Base-by-base conservation (phyloP, 2,797 vertebrate species). In the Nasua narica region DNA sequence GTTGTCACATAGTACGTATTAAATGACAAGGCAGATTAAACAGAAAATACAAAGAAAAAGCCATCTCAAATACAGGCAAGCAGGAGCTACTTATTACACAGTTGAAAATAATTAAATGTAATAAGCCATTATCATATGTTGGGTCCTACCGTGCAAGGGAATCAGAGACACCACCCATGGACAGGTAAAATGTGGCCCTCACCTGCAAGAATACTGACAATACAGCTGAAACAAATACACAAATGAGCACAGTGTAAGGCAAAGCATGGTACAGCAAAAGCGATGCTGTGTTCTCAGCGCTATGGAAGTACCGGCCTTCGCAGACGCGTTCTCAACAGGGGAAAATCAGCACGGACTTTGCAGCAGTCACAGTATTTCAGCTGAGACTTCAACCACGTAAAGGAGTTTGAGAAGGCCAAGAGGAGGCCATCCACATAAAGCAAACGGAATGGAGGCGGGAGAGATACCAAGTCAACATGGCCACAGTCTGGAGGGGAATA, bases 21-120 rank as follows among this genome's bases (percentile, higher is more conserved):
- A 3, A 72, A 86, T 84, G 43, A 93, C n/a, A 60, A 91, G 50
- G 40, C n/a, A 97, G 62, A 88, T 52, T 86, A 82, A 95, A 84
- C 29, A 81, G 92, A 87, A 67, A 56, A 52, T 72, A 70, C 11
- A 78, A 56, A 86, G 27, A 90, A 96, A 94, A 48, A 37, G 48
- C 19, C 18, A 69, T 65, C 14, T 65, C 83, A 93, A 95, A 94
- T n/a, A 72, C 11, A 74, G 27, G 40, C 27, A 91, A 96, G 79
- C 69, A 87, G 65, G 70, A 81, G 16, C 79, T n/a, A 94, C 18
- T 90, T 62, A 67, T 65, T 48, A 94, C 25, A 56, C 50, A 79
- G 35, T 1, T 56, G 69, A 81, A 87, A 32, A 29, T 60, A 93
- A 85, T 32, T 96, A 35, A 91, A 91, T 40, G 37, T 86, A 91